Percentiles rank a stretch among this genome's conserved stretches.
These are phyloP conservation scores for Rhinophrynus dorsalis DNA, from an alignment of 2,797 vertebrate genomes.

Conservation along the genomic window DNA sequence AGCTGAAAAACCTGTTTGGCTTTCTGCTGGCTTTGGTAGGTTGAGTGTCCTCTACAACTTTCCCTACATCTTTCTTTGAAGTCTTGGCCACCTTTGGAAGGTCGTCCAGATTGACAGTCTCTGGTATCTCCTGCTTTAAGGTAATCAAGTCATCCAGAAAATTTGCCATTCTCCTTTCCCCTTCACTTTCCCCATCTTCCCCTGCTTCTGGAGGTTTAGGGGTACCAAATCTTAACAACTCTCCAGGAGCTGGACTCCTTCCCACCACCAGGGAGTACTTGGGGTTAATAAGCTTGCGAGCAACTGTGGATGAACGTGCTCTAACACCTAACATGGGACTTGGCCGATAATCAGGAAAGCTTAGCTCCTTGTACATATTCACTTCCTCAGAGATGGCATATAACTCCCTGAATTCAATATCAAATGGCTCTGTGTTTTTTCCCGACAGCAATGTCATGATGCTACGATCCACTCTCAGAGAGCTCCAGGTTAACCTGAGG, in stretches of 20 bases:
- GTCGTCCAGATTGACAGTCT: constrained; percentile 59
- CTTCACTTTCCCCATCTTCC: constrained; percentile 48
- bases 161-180: constrained; percentile 56
- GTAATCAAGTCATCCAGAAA: constrained; percentile 70
- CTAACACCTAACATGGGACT: constrained; percentile 26
- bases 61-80: constrained; percentile 54
- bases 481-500: constrained; percentile 88
- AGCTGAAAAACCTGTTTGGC: constrained; percentile 56
- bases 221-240: constrained; percentile 69
- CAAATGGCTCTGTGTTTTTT: constrained; percentile 87
- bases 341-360: constrained; percentile 61
- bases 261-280: constrained; percentile 83
- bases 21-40: constrained; percentile 59
- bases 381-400: constrained; percentile 88
- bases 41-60: constrained; percentile 46
- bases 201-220: constrained; percentile 37
- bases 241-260: constrained; percentile 60
- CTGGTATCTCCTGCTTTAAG: constrained; percentile 64
- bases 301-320: constrained; percentile 75
- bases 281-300: constrained; percentile 89
- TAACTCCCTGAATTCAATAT: constrained; percentile 88
- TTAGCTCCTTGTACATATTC: constrained; percentile 81
- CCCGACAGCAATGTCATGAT: constrained; percentile 87
- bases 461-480: constrained; percentile 87
- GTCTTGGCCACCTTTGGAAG: constrained; percentile 51